Conservation (phyloP, 2,797 vertebrate genomes). For the Phrynocephalus vlangalii region DNA sequence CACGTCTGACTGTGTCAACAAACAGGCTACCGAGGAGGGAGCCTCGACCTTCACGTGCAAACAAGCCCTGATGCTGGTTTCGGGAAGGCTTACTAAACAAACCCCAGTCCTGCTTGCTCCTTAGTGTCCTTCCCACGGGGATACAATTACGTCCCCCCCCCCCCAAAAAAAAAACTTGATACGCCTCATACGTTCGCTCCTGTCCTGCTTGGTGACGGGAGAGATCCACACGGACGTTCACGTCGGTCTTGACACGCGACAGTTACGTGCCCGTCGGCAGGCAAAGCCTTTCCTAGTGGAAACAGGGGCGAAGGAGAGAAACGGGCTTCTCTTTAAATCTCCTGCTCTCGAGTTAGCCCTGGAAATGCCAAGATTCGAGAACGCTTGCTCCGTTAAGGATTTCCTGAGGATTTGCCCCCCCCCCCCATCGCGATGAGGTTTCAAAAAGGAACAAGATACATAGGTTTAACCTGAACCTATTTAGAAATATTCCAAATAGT, state of each 20-base stretch:
- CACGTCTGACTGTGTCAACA: not conserved
- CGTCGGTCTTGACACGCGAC: not conserved
- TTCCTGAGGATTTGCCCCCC: constrained; percentile 37
- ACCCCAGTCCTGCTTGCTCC: too few relatives aligned
- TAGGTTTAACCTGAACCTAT: not conserved
- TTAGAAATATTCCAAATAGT: not conserved
- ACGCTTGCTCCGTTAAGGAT: constrained; percentile 45
- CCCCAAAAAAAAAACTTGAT: not conserved
- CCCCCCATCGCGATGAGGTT: constrained; percentile 1
- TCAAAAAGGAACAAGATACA: constrained; percentile 15
- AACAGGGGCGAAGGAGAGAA: too few relatives aligned
- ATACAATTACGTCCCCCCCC: too few relatives aligned
- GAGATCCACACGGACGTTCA: too few relatives aligned
- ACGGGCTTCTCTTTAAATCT: constrained; percentile 33
- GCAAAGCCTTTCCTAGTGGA: not conserved
- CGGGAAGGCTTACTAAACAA: too few relatives aligned
- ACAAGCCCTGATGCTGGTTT: too few relatives aligned
- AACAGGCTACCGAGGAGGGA: too few relatives aligned
- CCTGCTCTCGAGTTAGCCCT: constrained; percentile 14
- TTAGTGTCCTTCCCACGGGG: too few relatives aligned
- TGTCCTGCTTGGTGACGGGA: not conserved
- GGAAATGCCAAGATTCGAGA: constrained; percentile 22
- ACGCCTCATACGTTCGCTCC: not conserved
- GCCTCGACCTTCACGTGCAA: too few relatives aligned
- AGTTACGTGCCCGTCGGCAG: not conserved